Conservation (phyloP, 1,140 invertebrate genomes). For the Cataglyphis hispanica region DNA sequence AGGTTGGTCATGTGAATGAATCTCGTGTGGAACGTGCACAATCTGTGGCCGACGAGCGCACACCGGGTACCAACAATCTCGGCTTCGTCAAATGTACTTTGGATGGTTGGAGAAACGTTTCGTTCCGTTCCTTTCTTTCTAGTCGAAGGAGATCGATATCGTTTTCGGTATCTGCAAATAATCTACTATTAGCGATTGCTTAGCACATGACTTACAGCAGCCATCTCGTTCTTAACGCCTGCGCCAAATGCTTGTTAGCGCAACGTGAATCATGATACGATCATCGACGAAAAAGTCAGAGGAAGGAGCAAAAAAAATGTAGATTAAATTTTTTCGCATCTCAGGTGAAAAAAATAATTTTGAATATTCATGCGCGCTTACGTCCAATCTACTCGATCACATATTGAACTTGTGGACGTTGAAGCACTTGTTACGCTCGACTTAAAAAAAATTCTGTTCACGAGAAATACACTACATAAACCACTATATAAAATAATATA, state of each 20-base stretch:
- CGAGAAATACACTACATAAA: background rate
- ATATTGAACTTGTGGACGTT: background rate
- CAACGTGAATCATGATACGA: background rate
- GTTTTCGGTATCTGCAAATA: slow-evolving; percentile 23
- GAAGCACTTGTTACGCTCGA: slow-evolving; percentile 1
- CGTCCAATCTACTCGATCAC: background rate
- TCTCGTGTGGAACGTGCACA: no score
- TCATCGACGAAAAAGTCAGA: background rate
- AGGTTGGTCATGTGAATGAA: no score
- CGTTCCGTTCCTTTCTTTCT: slow-evolving; percentile 88
- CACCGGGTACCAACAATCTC: slow-evolving; percentile 87
- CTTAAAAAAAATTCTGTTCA: slow-evolving; percentile 17
- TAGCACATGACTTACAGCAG: no score
- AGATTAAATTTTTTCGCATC: background rate
- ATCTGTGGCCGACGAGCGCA: slow-evolving; percentile 67
- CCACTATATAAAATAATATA: no score
- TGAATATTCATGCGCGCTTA: background rate
- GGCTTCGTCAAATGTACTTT: slow-evolving; percentile 83
- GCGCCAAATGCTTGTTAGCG: no score
- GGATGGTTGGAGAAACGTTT: slow-evolving; percentile 83
- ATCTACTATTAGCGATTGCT: background rate
- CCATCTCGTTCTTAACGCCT: background rate
- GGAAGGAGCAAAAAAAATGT: background rate
- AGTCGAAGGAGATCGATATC: slow-evolving; percentile 84
- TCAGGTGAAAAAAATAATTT: background rate